Evolutionary conservation across 2,888 invertebrate genomes (phyloP).

Genomic region (Nemapogon koenigi): DNA sequence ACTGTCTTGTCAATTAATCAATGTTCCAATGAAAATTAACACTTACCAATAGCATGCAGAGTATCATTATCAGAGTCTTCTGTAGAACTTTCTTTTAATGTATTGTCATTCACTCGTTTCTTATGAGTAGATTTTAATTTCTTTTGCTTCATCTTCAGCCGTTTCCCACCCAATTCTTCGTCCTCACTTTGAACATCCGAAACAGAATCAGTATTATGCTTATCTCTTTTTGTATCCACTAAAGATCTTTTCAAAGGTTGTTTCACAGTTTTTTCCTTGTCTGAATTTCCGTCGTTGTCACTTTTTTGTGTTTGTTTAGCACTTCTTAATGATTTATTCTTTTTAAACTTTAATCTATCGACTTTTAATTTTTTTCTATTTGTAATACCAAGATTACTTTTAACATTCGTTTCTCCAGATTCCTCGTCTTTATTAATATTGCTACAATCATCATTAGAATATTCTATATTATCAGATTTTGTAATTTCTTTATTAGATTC

Average conservation of each 20-base stretch:
- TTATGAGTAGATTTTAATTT: conserved; percentile 45
- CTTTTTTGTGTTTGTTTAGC: conserved; percentile 18
- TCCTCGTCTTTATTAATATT: conserved; percentile 5
- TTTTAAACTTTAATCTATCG: conserved; percentile 47
- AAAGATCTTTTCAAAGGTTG: conserved; percentile 47
- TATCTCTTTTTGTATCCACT: conserved; percentile 42
- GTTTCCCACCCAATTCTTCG: conserved; percentile 42
- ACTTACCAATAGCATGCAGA: conserved; percentile 47
- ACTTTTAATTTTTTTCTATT: conserved; percentile 52
- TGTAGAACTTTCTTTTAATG: conserved; percentile 55
- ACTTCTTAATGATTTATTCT: conserved; percentile 20
- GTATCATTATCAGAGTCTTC: conserved; percentile 59
- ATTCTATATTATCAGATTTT: conserved; percentile 6
- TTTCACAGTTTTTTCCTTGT: conserved; percentile 28
- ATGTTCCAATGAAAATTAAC: neutral
- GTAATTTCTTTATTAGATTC: neutral
- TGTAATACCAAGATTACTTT: conserved; percentile 20
- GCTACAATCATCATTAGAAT: conserved; percentile 13
- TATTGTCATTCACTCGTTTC: conserved; percentile 62
- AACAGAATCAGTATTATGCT: conserved; percentile 54
- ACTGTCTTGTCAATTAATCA: neutral
- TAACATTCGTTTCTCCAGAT: conserved; percentile 13
- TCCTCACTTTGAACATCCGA: conserved; percentile 53
- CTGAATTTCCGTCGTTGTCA: conserved; percentile 23
- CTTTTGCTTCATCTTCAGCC: conserved; percentile 55